Evolutionary conservation across 2,888 invertebrate species (phyloP), one percentile per base, ranked within the genome.

Genomic region (Brachyopa scutellaris): DNA sequence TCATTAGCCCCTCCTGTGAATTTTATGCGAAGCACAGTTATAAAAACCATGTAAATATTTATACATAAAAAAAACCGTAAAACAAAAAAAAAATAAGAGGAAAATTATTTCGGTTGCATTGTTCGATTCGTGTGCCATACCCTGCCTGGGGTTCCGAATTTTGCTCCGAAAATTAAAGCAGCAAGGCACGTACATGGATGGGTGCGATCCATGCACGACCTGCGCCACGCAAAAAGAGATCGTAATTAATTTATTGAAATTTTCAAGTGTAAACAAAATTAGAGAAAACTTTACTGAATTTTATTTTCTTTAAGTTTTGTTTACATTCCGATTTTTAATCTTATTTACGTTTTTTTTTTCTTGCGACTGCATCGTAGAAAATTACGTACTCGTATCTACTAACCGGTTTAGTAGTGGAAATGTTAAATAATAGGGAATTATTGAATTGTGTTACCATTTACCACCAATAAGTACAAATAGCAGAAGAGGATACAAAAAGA

Each of bases 261-360:
- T 33, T 47, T 19, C 38, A 26, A 38, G 23, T 49, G 64, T 49
- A 23, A 49, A 49, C 49, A 49, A 23, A 49, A 23, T 5, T 5
- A 45, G 9, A 2, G 9, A 45, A 45, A 33, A 31, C n/a, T 61
- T 31, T 61, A 45, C 61, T 29, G n/a, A 29, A 45, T 29, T 31
- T 13, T 31, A 3, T 45, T 45, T 40, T 26, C n/a, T 11, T 31
- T 19, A 17, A 8, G 19, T 36, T n/a, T 36, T 36, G 53, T 55
- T 55, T 36, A 36, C 36, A n/a, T 69, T 38, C 38, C 17, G 11
- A 29, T 49, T 69, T 49, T 69, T 69, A 69, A 57, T 49, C 45
- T n/a, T 26, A 57, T 67, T 55, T 47, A 6, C 2, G 11, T 47
- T 47, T 45, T 9, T 8, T 6, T 45, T 57, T 47, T 13, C 33